These are phyloP conservation scores for Archivesica marissinica DNA, from an alignment of 1,140 invertebrate genomes.

Conservation along the genomic window DNA sequence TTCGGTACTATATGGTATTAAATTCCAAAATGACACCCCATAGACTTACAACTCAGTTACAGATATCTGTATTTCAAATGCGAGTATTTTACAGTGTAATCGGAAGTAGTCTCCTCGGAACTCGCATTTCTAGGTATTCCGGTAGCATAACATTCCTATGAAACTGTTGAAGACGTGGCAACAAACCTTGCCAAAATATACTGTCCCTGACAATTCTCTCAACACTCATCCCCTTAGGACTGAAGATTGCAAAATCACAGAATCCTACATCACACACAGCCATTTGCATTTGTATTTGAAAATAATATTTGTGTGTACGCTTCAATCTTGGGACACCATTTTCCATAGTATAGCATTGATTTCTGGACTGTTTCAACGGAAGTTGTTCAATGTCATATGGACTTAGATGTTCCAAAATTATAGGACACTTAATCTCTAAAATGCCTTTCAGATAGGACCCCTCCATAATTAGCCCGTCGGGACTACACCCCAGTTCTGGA, in stretches of 20 bases:
- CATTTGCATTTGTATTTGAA: slow-evolving; percentile 60
- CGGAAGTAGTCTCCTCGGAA: background rate
- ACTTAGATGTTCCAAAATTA: background rate
- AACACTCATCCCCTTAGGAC: slow-evolving; percentile 15
- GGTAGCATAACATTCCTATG: background rate
- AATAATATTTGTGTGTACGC: slow-evolving; percentile 40
- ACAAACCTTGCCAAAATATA: background rate
- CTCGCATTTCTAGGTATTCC: slow-evolving; percentile 27
- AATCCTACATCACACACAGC: slow-evolving; percentile 12
- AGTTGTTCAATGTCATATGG: background rate
- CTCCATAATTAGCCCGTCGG: background rate
- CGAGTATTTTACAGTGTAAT: too few relatives aligned
- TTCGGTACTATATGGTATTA: too few relatives aligned
- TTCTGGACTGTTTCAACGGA: background rate
- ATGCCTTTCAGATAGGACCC: background rate
- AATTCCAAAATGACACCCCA: too few relatives aligned
- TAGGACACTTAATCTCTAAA: slow-evolving; percentile 66
- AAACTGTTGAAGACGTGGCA: background rate
- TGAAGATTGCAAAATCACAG: slow-evolving; percentile 59
- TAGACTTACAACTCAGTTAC: too few relatives aligned
- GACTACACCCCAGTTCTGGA: slow-evolving; percentile 42
- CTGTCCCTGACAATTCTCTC: slow-evolving; percentile 5
- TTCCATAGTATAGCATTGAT: background rate
- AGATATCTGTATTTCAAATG: too few relatives aligned
- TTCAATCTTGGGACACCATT: slow-evolving; percentile 15